Evolutionary conservation across 2,888 invertebrate genomes (phyloP), one percentile per base, ranked within the genome.

Genomic region (Neoitamus cyanurus): DNA sequence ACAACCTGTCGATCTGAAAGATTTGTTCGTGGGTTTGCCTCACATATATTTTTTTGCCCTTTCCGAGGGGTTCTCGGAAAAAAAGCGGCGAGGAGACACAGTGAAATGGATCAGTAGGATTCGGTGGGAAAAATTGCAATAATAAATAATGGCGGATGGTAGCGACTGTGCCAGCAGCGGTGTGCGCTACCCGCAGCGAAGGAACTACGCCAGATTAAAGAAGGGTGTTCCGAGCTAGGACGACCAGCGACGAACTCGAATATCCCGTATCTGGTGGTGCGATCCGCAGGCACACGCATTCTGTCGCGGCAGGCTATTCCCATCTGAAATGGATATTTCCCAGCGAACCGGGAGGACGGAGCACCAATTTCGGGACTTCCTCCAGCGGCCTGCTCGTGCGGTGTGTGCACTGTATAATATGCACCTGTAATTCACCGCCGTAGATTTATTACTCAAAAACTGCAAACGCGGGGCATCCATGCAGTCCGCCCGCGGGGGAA

Each of bases 81-180:
- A 73, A 73, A 7, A 20, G 9, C 7, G 25, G 15, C 25, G 25
- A 15, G 13, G 77, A 46, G 46, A 20, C 46, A 28, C 15, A 25
- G 9, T 9, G 3, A 58, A 77, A 77, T 28, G 77, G 28, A 42
- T 42, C 77, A 25, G 28, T 42, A 28, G 75, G 37, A 75, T 42
- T 75, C 42, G 75, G 34, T 42, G 42, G 77, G 77, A 77, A 77
- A 77, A 77, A 77, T 77, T 77, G 77, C 77, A 77, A 77, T 46
- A 77, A 77, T 77, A 77, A 77, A 77, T 77, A 77, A 77, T 42
- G 34, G n/a, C 72, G 15, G n/a, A 48, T 48, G 48, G 15, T 9
- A 42, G 46, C 77, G 42, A 11, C 28, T 28, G 25, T 42, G 28
- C 15, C 25, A 46, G 25, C 46, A 46, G 75, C 13, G 20, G 72